Conservation (phyloP, 2,888 invertebrate species). For the Chaitophorus viminalis region DNA sequence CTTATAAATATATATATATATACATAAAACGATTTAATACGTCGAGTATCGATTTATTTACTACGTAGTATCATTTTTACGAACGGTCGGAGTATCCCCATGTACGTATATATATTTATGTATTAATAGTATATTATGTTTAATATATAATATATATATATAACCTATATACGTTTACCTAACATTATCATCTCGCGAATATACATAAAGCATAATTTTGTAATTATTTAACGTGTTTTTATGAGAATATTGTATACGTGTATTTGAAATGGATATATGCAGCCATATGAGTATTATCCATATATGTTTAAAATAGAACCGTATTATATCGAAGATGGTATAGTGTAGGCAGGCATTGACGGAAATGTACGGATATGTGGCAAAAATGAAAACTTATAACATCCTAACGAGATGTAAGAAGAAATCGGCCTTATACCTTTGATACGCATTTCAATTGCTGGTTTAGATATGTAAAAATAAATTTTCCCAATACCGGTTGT, state of each 20-base stretch:
- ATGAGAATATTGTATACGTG: background rate
- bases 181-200: background rate
- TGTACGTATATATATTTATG: no score
- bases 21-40: background rate
- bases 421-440: conserved; percentile 8
- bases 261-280: background rate
- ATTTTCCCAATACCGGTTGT: background rate
- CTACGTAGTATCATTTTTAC: background rate
- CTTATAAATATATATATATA: no score
- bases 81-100: no score
- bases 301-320: background rate
- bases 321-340: background rate
- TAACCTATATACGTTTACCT: no score
- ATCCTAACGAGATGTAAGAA: conserved; percentile 13
- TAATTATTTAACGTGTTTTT: background rate
- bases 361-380: background rate
- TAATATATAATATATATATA: background rate
- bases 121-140: no score
- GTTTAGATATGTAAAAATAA: conserved; percentile 39
- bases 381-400: conserved; percentile 8
- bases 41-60: no score
- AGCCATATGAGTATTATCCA: no score
- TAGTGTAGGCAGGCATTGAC: background rate
- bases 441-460: conserved; percentile 34
- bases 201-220: background rate